Evolutionary conservation across 2,888 invertebrate species (phyloP), one percentile per base, ranked within the genome.

Genomic region (Agrotis segetum): DNA sequence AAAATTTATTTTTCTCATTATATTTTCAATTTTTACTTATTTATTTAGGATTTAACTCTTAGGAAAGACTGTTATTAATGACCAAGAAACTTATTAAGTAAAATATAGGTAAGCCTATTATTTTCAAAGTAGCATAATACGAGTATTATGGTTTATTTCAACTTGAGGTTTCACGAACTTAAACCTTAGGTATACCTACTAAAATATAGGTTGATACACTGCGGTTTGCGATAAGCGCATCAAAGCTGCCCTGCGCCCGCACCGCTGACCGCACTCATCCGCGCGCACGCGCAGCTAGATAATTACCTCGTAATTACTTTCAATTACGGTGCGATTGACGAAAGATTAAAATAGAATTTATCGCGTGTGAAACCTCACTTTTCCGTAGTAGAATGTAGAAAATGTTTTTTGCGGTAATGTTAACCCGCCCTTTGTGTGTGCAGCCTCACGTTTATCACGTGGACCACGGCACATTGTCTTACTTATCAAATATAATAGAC

Each of bases 281-380:
- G 87, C 79, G 81, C 80, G 84, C 90, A 88, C 90, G 87, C 87
- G 86, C 84, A 78, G 17, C 56, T 40, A 72, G 85, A 89, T 92
- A 95, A 95, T 94, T 92, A 83, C 81, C 53, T 66, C 63, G 76
- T 88, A 93, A 95, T 95, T 94, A 93, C 77, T 91, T 89, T 89
- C 91, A 94, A 95, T 95, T 94, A 93, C 83, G 79, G 85, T 79
- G 91, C 90, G 91, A 93, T 94, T 94, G 92, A 93, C 94, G 92
- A 95, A 95, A 95, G 94, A 92, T 94, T 93, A 93, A 94, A 93
- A 95, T 93, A 94, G 92, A 94, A 91, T 91, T 83, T 90, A 92
- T 96, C 92, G 96, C 96, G 95, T 96, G 96, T 92, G 91, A 91
- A 92, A 87, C 88, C 79, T 75, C 92, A 94, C 92, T 94, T 95